Evolutionary conservation across 64 coral and sea anemone species (phyloP).

Genomic region (Montipora sp.): DNA sequence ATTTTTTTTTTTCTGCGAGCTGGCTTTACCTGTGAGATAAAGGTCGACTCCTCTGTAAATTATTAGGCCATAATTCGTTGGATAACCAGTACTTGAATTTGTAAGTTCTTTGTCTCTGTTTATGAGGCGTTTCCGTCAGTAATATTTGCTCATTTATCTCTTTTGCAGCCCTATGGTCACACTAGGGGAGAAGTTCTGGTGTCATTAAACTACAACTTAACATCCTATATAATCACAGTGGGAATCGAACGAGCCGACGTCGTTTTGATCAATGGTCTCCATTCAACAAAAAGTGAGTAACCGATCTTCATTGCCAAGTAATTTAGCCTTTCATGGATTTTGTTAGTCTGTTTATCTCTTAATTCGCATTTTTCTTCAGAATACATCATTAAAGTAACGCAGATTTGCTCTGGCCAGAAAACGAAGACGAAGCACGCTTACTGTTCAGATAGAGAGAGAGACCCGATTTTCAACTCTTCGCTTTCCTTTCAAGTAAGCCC

Average conservation of each 20-base stretch:
- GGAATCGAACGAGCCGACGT: constrained; percentile 60
- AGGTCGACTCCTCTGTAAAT: too few species aligned
- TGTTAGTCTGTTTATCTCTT: background rate
- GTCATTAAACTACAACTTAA: constrained; percentile 49
- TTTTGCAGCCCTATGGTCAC: constrained; percentile 67
- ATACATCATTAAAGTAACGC: constrained; percentile 81
- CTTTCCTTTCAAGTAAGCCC: constrained; percentile 64
- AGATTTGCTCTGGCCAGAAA: constrained; percentile 62
- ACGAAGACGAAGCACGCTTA: constrained; percentile 77
- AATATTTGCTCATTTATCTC: background rate
- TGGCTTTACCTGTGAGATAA: too few species aligned
- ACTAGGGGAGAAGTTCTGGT: constrained; percentile 69
- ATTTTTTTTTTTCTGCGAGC: too few species aligned
- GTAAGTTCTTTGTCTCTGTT: too few species aligned
- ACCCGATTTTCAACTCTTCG: constrained; percentile 44
- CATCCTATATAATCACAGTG: constrained; percentile 28
- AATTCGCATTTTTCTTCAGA: constrained; percentile 40
- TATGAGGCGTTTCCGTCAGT: background rate
- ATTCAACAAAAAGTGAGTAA: constrained; percentile 61
- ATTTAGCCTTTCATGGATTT: background rate
- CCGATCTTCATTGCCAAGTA: background rate
- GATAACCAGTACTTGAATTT: too few species aligned
- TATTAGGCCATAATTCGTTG: too few species aligned
- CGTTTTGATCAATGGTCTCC: constrained; percentile 59
- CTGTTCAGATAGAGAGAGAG: constrained; percentile 55